Evolutionary conservation across 2,888 invertebrate species (phyloP), one percentile per base, ranked within the genome.

Genomic region (Choreutis nemorana): DNA sequence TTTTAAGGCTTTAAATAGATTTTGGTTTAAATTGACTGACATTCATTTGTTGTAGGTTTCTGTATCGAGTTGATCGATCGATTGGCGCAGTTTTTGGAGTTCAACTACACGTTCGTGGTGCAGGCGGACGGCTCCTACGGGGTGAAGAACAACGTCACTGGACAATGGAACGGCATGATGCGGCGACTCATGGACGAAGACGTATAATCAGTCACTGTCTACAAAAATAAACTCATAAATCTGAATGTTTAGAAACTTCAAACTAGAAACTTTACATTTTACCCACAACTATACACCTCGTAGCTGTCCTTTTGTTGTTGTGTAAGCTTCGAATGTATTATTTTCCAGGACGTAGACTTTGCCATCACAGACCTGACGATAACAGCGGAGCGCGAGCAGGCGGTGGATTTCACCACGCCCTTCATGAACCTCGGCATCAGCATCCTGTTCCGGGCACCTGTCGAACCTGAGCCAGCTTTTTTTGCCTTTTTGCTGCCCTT

Each of bases 381-480:
- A 47, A 96, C 97, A 13, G 89, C 94, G 32, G 89, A 91, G 49
- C 84, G 97, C 35, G 93, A 95, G 67, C 82, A 82, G 40, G 90
- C 86, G 15, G 94, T 94, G 2, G 96, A 97, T 73, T 97, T 97
- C 64, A 96, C 97, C 1, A 92, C 92, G 70, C 97, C 97, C 0
- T 97, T 97, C 66, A 94, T 97, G 91, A 94, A 93, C 67, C 82
- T 97, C 36, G 91, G 92, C 39, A 95, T 95, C 54, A 88, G 90
- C 43, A 96, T 97, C 50, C 67, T 96, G 29, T 95, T 89, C 75
- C 87, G 85, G 50, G 91, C 90, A 52, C 94, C 97, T 2, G 84
- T 83, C 50, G 87, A 89, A 42, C 88, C 90, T 30, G 86, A 90
- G 6, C 94, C 96, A 0, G 89, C 89, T 48, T 71, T 95, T 5